These are phyloP conservation scores for Neotoma lepida DNA, from an alignment of 2,113 vertebrate species.

Conservation along the genomic window DNA sequence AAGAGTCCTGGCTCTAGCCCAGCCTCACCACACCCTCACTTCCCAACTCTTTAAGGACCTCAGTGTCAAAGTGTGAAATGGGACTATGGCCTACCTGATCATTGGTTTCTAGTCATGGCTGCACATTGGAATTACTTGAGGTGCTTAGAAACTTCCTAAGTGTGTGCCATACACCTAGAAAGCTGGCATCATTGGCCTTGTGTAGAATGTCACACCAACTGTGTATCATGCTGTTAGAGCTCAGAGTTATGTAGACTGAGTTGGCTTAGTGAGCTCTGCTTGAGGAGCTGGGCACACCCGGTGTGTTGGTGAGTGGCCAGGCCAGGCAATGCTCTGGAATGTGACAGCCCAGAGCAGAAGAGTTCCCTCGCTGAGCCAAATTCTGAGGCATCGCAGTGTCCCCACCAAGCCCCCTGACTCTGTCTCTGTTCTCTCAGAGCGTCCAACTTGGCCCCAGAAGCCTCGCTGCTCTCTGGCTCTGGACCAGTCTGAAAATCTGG, in stretches of 20 bases:
- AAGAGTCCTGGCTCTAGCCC: neutral
- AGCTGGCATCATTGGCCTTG: neutral
- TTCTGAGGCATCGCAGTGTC: neutral
- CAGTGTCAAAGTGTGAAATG: neutral
- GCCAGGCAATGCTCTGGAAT: neutral
- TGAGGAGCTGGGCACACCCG: neutral
- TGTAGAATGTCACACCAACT: neutral
- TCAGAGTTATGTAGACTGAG: neutral
- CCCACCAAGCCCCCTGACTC: neutral
- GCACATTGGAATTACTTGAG: neutral
- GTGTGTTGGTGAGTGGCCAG: neutral
- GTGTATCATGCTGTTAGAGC: neutral
- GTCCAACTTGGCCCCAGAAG: slow-evolving; percentile 13
- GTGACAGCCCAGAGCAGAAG: neutral
- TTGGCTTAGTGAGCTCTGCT: neutral
- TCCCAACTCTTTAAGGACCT: neutral
- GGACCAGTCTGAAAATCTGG: neutral
- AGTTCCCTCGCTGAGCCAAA: neutral
- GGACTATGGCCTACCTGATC: neutral
- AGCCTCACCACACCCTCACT: neutral
- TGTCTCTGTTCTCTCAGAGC: slow-evolving; percentile 55
- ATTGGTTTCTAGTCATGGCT: neutral
- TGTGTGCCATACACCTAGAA: neutral
- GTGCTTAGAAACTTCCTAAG: neutral
- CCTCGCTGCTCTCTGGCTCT: slow-evolving; percentile 64